These are phyloP conservation scores for Tyrannus savana DNA, from an alignment of 2,113 vertebrate genomes.

Conservation along the genomic window DNA sequence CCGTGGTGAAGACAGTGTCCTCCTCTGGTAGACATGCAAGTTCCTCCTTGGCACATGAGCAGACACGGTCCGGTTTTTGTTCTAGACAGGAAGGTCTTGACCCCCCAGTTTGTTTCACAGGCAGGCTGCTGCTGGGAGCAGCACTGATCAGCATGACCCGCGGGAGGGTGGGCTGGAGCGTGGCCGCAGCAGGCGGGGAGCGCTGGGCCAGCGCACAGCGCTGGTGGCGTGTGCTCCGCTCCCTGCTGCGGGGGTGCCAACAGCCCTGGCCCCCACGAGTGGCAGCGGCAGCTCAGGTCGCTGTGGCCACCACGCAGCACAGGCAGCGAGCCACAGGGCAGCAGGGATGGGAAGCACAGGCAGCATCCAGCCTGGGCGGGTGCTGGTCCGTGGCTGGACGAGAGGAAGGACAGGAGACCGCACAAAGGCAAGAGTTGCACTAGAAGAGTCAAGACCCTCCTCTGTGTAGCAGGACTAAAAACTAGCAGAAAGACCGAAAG, in stretches of 20 bases:
- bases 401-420: not conserved
- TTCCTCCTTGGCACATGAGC: conserved; percentile 36
- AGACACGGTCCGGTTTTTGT: not conserved
- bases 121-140: not conserved
- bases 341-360: not conserved
- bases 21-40: conserved; percentile 58
- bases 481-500: not conserved
- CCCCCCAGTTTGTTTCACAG: not conserved
- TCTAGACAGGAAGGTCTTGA: conserved; percentile 55
- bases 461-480: conserved; percentile 48
- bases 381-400: not conserved
- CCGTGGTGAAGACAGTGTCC: conserved; percentile 36
- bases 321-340: not conserved
- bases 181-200: not conserved
- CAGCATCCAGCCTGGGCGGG: not conserved
- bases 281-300: not conserved
- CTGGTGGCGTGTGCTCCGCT: accelerated
- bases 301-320: not conserved
- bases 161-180: not conserved
- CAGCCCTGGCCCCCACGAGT: not conserved
- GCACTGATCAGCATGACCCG: not conserved
- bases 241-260: not conserved
- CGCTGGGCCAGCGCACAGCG: accelerated
- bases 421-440: conserved; percentile 24
- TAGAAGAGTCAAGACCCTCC: conserved; percentile 61